Evolutionary conservation across 2,888 invertebrate species (phyloP).

Genomic region (Eupithecia tripunctaria): DNA sequence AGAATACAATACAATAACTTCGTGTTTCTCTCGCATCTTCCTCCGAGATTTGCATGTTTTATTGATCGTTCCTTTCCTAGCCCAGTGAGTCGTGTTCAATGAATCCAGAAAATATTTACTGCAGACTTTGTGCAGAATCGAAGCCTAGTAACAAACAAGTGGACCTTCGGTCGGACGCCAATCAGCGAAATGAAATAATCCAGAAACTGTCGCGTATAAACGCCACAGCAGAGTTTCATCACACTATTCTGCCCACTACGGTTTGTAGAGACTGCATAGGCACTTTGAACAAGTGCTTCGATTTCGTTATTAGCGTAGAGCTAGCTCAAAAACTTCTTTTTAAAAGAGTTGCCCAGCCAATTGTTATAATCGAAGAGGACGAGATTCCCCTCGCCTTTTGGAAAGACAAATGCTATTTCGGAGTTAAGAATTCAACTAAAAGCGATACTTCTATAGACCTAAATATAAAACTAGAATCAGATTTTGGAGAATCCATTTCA

Average conservation of each 20-base stretch:
- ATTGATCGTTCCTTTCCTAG: too few species aligned
- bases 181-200: conserved; percentile 49
- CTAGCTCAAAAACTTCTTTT: conserved; percentile 57
- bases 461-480: not conserved
- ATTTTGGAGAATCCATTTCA: conserved; percentile 41
- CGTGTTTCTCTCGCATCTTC: too few species aligned
- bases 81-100: not conserved
- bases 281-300: conserved; percentile 59
- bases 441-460: not conserved
- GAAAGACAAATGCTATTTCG: not conserved
- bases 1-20: too few species aligned
- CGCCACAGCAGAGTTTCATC: conserved; percentile 51
- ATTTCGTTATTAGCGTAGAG: conserved; percentile 61
- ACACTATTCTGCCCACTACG: conserved; percentile 56
- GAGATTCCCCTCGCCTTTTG: not conserved
- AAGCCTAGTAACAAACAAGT: conserved; percentile 59
- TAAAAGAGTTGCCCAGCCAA: not conserved
- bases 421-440: not conserved
- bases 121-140: conserved; percentile 61
- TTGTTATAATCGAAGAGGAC: not conserved
- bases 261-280: conserved; percentile 62
- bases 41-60: too few species aligned
- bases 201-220: conserved; percentile 50
- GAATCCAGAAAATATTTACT: conserved; percentile 45
- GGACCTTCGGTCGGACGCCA: conserved; percentile 51